Conservation (phyloP, 2,797 vertebrate species). For the Austrolebias charrua region DNA sequence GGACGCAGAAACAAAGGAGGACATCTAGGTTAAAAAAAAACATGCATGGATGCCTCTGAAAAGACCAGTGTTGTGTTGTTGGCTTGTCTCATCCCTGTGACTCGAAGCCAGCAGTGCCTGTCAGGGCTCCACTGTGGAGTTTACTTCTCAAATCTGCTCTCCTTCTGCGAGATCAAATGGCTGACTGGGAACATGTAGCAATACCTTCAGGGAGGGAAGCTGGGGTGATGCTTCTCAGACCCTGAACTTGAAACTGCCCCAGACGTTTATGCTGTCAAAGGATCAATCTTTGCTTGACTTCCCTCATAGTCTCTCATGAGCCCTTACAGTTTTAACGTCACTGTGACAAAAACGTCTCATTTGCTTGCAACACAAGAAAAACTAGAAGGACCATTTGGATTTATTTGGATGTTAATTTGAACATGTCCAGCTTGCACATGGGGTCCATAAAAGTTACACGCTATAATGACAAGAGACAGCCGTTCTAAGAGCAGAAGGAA, state of each 20-base stretch:
- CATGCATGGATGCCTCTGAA: slow-evolving; percentile 74
- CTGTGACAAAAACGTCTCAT: slow-evolving; percentile 4
- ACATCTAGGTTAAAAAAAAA: slow-evolving; percentile 72
- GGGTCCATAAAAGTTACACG: too few relatives aligned
- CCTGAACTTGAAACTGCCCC: slow-evolving; percentile 22
- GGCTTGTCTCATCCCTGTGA: slow-evolving; percentile 65
- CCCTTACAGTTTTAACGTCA: neutral
- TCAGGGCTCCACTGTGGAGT: slow-evolving; percentile 50
- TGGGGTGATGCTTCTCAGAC: slow-evolving; percentile 11
- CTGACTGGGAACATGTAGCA: slow-evolving; percentile 49
- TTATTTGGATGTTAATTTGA: too few relatives aligned
- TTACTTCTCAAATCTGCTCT: slow-evolving; percentile 58
- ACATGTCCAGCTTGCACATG: too few relatives aligned
- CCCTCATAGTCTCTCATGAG: neutral
- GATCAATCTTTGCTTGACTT: slow-evolving; percentile 6
- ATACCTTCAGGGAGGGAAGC: slow-evolving; percentile 32
- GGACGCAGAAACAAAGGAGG: slow-evolving; percentile 67
- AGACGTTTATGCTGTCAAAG: slow-evolving; percentile 20
- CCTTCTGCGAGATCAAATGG: slow-evolving; percentile 45
- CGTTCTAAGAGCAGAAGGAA: too few relatives aligned
- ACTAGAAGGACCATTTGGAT: too few relatives aligned
- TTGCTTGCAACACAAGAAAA: neutral
- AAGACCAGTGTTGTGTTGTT: slow-evolving; percentile 65
- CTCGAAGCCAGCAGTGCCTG: slow-evolving; percentile 63
- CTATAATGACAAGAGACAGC: too few relatives aligned